A percentile compares a stretch with the other conserved stretches of the same genome.
Evolutionary conservation across 1,140 invertebrate genomes (phyloP).

Genomic region (Bombus affinis): DNA sequence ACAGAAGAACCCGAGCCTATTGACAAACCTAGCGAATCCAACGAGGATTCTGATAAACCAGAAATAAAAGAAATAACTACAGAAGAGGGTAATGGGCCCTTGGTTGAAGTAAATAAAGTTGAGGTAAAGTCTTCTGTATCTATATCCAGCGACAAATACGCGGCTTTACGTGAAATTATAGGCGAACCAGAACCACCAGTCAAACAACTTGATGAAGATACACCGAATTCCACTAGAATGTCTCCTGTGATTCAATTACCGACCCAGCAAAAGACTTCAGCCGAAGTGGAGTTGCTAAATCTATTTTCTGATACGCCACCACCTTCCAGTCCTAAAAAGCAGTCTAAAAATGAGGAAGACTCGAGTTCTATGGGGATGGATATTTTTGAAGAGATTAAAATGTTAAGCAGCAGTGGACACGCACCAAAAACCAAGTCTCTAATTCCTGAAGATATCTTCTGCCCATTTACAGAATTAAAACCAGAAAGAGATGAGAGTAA

Average conservation of each 20-base stretch:
- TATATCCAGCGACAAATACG: conserved; percentile 77
- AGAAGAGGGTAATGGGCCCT: conserved; percentile 65
- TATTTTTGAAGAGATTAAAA: conserved; percentile 81
- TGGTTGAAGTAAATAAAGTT: conserved; percentile 55
- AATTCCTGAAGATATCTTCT: conserved; percentile 75
- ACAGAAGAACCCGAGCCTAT: conserved; percentile 21
- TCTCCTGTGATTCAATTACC: conserved; percentile 54
- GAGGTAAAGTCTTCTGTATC: conserved; percentile 74
- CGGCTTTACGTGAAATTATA: conserved; percentile 78
- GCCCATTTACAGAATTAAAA: conserved; percentile 70
- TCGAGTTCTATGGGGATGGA: conserved; percentile 70
- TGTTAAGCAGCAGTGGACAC: conserved; percentile 70
- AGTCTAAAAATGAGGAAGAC: conserved; percentile 69
- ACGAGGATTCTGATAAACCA: conserved; percentile 45
- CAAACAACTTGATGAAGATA: conserved; percentile 61
- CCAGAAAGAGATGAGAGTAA: conserved; percentile 70
- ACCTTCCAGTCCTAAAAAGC: conserved; percentile 65
- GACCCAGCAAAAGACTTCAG: conserved; percentile 46
- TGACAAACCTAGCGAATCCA: conserved; percentile 50
- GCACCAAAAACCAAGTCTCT: conserved; percentile 44
- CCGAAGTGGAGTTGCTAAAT: conserved; percentile 76
- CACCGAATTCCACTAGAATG: background rate
- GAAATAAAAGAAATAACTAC: conserved; percentile 35
- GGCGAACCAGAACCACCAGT: conserved; percentile 70
- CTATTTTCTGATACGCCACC: conserved; percentile 75